A percentile compares a stretch with the other conserved stretches of the same genome.
Conservation (phyloP, 2,113 vertebrate genomes). For the Octodon degus region DNA sequence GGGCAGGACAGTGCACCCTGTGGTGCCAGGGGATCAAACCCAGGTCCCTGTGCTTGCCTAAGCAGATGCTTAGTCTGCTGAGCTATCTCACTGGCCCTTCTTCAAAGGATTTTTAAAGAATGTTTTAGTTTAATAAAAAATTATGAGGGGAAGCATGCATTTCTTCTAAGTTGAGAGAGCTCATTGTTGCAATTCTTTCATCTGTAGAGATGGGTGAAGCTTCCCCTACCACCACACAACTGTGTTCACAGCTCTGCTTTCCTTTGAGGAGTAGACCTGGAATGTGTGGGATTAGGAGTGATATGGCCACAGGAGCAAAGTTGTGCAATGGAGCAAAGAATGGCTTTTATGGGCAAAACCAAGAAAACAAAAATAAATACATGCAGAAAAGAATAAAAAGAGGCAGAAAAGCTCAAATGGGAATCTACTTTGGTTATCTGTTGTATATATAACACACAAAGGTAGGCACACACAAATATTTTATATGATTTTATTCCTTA, state of each 20-base stretch:
- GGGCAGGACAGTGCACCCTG: too few species aligned
- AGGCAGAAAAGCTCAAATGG: not conserved
- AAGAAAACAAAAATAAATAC: constrained; percentile 23
- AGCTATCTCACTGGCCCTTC: too few species aligned
- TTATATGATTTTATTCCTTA: not conserved
- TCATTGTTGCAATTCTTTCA: not conserved
- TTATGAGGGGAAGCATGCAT: not conserved
- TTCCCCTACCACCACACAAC: rapidly evolving
- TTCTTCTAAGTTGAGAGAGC: not conserved
- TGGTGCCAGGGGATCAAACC: not conserved
- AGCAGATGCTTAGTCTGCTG: too few species aligned
- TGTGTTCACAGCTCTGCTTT: not conserved
- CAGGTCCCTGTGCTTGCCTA: too few species aligned
- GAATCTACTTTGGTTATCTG: not conserved
- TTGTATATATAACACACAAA: not conserved
- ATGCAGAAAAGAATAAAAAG: not conserved
- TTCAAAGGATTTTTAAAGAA: constrained; percentile 58
- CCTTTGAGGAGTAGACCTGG: not conserved
- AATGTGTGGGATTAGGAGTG: not conserved
- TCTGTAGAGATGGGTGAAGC: rapidly evolving
- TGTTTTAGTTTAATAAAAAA: not conserved
- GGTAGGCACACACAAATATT: not conserved
- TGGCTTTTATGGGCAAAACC: not conserved
- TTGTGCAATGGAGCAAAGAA: not conserved
- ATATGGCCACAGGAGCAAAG: not conserved